phyloP scores from a whole-genome alignment of 2,797 vertebrate genomes.

The Vireo griseus region DNA sequence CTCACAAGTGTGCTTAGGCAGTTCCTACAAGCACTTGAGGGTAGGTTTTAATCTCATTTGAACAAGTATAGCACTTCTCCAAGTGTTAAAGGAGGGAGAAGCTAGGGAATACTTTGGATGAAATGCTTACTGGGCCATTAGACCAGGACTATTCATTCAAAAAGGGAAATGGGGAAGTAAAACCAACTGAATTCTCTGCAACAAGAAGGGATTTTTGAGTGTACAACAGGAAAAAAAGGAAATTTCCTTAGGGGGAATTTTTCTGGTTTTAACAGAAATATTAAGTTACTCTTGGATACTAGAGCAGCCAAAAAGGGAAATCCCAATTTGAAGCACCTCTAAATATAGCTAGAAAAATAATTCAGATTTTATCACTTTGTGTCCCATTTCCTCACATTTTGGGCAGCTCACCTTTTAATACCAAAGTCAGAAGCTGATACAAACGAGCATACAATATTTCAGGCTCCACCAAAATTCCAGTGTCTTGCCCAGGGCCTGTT shows the following conservation, averaged over 20 bases:
- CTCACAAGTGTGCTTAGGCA: fast-evolving
- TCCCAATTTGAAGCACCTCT: neutral
- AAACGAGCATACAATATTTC: neutral
- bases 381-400: neutral
- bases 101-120: neutral
- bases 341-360: conserved; percentile 9
- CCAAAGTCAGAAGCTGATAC: neutral
- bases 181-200: neutral
- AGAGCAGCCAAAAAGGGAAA: conserved; percentile 19
- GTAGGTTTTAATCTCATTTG: neutral
- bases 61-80: neutral
- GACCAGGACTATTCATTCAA: neutral
- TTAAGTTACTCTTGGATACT: neutral
- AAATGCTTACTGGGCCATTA: neutral
- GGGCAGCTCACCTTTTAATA: neutral
- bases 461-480: conserved; percentile 25
- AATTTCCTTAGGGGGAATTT: conserved; percentile 13
- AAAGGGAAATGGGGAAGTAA: conserved; percentile 10
- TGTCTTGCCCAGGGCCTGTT: conserved; percentile 22
- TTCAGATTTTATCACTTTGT: neutral
- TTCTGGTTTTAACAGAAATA: conserved; percentile 4
- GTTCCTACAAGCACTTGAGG: neutral
- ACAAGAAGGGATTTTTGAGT: conserved; percentile 15
- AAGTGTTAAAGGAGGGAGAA: neutral
- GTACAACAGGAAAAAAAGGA: conserved; percentile 1